phyloP scores from a whole-genome alignment of 2,888 invertebrate species.

The Athripsodes cinereus region DNA sequence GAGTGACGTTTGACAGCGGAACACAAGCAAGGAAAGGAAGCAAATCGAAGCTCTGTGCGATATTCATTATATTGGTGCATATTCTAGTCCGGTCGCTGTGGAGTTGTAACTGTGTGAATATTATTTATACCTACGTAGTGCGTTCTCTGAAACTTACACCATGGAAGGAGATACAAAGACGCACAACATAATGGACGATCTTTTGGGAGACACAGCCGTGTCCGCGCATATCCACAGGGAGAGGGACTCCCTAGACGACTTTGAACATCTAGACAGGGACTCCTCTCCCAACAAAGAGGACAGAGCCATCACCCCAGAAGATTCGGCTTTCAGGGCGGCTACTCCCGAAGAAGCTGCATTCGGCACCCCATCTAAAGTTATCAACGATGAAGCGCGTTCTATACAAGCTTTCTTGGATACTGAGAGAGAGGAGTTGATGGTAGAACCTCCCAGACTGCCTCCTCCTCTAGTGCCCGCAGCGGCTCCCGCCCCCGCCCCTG shows the following conservation, averaged over 20 bases:
- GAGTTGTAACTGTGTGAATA: neutral
- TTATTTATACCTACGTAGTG: neutral
- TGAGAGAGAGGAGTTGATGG: constrained; percentile 44
- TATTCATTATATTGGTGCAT: neutral
- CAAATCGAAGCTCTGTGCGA: neutral
- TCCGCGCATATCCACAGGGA: constrained; percentile 44
- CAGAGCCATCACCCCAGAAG: constrained; percentile 18
- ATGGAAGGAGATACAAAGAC: neutral
- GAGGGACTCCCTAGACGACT: constrained; percentile 66
- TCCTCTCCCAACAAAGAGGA: constrained; percentile 35
- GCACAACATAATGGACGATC: neutral
- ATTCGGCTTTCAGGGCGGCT: constrained; percentile 17
- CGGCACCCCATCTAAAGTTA: constrained; percentile 33
- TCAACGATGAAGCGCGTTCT: constrained; percentile 29
- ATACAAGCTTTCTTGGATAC: constrained; percentile 45
- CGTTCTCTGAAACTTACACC: neutral
- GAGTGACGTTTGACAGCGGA: constrained; percentile 15
- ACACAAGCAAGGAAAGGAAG: neutral
- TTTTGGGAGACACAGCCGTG: neutral
- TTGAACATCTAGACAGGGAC: constrained; percentile 66
- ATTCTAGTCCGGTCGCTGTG: neutral
- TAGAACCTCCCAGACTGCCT: constrained; percentile 30
- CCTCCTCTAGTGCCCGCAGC: constrained; percentile 26
- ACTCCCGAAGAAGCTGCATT: constrained; percentile 28
- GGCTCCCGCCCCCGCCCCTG: constrained; percentile 33